Percentiles rank a stretch among this genome's conserved stretches.
Evolutionary conservation across 2,888 invertebrate species (phyloP).

Genomic region (Acanthoscelides obtectus): DNA sequence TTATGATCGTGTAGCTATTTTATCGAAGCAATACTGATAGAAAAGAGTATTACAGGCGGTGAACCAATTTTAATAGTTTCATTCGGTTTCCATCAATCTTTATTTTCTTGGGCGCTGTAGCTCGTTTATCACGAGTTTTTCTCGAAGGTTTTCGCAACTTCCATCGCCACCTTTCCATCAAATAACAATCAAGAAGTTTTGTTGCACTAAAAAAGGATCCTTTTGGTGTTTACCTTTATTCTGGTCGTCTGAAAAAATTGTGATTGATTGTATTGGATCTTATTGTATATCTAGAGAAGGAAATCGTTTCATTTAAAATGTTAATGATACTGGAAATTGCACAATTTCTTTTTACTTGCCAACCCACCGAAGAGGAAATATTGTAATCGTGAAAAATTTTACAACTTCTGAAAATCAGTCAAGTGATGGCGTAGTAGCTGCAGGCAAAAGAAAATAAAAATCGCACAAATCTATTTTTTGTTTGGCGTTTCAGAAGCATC

Average conservation of each 20-base stretch:
- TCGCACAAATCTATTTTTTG: too few species aligned
- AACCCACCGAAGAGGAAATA: too few species aligned
- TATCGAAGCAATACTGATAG: neutral
- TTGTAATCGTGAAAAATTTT: too few species aligned
- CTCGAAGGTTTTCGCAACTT: neutral
- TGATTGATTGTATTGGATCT: neutral
- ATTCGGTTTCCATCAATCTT: constrained; percentile 12
- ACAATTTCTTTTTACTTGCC: too few species aligned
- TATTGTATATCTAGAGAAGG: neutral
- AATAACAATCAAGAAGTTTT: constrained; percentile 1
- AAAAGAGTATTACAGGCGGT: neutral
- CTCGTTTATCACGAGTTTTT: neutral
- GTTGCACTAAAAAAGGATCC: neutral
- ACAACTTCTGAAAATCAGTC: too few species aligned
- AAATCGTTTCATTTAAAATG: neutral
- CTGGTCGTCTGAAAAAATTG: neutral
- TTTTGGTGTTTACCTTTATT: neutral
- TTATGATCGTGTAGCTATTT: neutral
- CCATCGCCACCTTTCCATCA: neutral
- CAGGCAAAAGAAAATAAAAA: too few species aligned
- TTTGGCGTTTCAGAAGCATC: too few species aligned
- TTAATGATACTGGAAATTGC: too few species aligned
- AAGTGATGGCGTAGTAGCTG: too few species aligned
- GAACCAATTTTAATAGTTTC: constrained; percentile 13
- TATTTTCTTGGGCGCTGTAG: constrained; percentile 7